Evolutionary conservation across 2,888 invertebrate species (phyloP).

Genomic region (Phengaris arion): DNA sequence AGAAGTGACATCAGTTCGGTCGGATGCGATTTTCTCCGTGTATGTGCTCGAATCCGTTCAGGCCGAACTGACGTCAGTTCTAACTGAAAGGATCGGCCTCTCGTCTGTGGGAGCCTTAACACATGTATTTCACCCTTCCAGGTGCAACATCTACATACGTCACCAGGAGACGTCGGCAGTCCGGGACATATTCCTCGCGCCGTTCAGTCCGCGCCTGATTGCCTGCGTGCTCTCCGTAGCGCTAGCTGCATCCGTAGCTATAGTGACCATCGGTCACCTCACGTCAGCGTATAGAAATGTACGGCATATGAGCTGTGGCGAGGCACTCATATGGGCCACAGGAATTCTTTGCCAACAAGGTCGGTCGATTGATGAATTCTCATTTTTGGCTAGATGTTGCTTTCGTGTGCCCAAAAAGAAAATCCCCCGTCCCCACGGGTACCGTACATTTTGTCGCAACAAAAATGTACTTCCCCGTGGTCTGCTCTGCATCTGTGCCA

Average conservation of each 20-base stretch:
- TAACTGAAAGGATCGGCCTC: too few species aligned
- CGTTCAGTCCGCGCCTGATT: slow-evolving; percentile 78
- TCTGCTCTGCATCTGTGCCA: too few species aligned
- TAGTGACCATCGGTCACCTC: slow-evolving; percentile 71
- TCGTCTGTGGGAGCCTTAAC: too few species aligned
- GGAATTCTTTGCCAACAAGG: slow-evolving; percentile 84
- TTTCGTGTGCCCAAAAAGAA: too few species aligned
- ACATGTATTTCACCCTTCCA: slow-evolving; percentile 43
- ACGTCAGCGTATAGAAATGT: slow-evolving; percentile 54
- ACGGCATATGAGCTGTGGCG: slow-evolving; percentile 65
- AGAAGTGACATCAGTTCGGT: too few species aligned
- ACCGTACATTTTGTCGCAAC: too few species aligned
- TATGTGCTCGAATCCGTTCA: too few species aligned
- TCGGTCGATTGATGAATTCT: slow-evolving; percentile 40
- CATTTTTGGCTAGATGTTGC: too few species aligned
- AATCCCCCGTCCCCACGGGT: too few species aligned
- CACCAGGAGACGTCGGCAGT: slow-evolving; percentile 81
- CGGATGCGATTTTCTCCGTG: too few species aligned
- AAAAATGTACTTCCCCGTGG: too few species aligned
- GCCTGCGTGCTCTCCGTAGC: slow-evolving; percentile 76
- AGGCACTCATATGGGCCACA: slow-evolving; percentile 81
- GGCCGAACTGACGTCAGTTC: too few species aligned
- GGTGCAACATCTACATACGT: slow-evolving; percentile 82
- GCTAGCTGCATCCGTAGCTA: slow-evolving; percentile 68
- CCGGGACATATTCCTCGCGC: slow-evolving; percentile 81